phyloP scores from a whole-genome alignment of 2,113 vertebrate species.

The Polypterus senegalus region DNA sequence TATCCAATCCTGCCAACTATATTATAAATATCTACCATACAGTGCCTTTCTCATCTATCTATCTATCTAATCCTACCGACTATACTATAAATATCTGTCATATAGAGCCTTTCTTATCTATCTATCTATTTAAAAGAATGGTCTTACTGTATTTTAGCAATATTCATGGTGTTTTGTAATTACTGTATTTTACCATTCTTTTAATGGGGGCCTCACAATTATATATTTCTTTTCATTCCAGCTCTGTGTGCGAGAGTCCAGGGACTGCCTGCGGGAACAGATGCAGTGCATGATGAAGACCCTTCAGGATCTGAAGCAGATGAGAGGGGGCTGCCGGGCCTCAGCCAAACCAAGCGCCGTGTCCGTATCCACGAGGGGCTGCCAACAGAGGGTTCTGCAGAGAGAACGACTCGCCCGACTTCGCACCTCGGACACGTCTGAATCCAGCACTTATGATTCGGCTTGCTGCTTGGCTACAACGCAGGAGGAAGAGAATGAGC shows the following conservation, averaged over 20 bases:
- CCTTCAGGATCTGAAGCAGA: slow-evolving; percentile 48
- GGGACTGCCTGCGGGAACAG: slow-evolving; percentile 48
- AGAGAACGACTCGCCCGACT: slow-evolving; percentile 40
- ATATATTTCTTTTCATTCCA: slow-evolving; percentile 26
- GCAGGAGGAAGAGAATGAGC: slow-evolving; percentile 37
- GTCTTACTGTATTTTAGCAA: too few species aligned
- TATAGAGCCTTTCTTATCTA: too few species aligned
- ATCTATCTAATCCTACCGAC: too few species aligned
- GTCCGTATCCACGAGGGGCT: slow-evolving; percentile 28
- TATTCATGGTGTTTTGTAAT: too few species aligned
- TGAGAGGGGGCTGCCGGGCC: slow-evolving; percentile 34
- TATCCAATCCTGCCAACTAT: too few species aligned
- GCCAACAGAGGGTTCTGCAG: slow-evolving; percentile 37
- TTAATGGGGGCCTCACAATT: too few species aligned
- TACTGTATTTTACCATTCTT: too few species aligned
- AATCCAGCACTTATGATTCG: slow-evolving; percentile 66
- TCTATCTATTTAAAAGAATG: too few species aligned
- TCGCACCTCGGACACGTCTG: slow-evolving; percentile 49
- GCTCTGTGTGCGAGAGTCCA: slow-evolving; percentile 61
- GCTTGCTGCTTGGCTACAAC: slow-evolving; percentile 70
- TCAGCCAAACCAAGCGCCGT: slow-evolving; percentile 26
- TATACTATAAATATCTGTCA: too few species aligned
- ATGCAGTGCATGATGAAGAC: slow-evolving; percentile 63
- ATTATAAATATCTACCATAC: too few species aligned
- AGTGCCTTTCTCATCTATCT: too few species aligned